Conservation (phyloP, 1,140 invertebrate genomes). For the Lepidurus couesii region DNA sequence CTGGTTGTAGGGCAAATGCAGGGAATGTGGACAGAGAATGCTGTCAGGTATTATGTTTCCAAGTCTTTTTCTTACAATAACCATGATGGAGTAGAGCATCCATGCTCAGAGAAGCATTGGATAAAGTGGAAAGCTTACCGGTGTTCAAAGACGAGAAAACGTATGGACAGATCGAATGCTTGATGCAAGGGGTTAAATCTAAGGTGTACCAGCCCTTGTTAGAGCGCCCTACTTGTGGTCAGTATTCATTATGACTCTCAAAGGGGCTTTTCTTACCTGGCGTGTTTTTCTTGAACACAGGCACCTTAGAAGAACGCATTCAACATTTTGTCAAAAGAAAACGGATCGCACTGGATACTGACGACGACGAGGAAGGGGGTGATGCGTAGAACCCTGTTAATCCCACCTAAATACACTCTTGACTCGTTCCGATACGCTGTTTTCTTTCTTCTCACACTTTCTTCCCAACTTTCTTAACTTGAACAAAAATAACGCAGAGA, state of each 20-base stretch:
- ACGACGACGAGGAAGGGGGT: not conserved
- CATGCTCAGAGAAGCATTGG: conserved; percentile 66
- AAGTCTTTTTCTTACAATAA: too few relatives aligned
- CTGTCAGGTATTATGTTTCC: conserved; percentile 57
- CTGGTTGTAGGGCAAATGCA: conserved; percentile 62
- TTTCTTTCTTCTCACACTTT: too few relatives aligned
- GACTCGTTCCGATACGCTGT: not conserved
- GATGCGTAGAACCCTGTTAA: not conserved
- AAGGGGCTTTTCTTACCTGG: conserved; percentile 29
- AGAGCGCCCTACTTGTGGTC: conserved; percentile 66
- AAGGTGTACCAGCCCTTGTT: conserved; percentile 66
- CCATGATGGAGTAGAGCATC: conserved; percentile 51
- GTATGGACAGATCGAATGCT: conserved; percentile 50
- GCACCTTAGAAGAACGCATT: conserved; percentile 65
- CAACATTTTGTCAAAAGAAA: conserved; percentile 63
- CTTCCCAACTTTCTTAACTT: too few relatives aligned
- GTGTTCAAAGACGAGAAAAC: conserved; percentile 36
- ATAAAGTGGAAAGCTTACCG: conserved; percentile 50
- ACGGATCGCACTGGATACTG: conserved; percentile 36
- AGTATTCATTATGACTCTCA: conserved; percentile 40
- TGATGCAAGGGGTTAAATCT: conserved; percentile 62
- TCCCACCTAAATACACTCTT: not conserved
- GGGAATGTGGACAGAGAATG: conserved; percentile 62
- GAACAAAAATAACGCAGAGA: too few relatives aligned
- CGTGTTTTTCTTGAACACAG: conserved; percentile 44